Base-by-base conservation (phyloP, 2,113 vertebrate species). In the Callipepla squamata region DNA sequence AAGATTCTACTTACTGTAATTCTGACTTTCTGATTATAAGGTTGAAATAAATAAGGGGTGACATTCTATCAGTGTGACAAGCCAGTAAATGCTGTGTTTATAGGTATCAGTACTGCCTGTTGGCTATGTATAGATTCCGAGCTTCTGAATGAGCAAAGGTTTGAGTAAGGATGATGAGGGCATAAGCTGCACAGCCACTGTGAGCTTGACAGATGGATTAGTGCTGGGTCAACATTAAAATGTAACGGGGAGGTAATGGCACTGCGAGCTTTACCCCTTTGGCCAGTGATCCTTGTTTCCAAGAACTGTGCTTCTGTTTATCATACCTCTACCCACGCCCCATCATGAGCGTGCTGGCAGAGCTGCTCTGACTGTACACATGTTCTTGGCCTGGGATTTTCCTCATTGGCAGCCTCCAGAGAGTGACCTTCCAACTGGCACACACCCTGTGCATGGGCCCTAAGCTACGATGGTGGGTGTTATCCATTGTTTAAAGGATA, bases 21-120 rank as follows among this genome's bases (percentile, higher is more conserved):
- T 87, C 85, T 94, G 61, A 77, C 78, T 91, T 95, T 73, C 53
- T 86, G 89, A 92, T 95, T 92, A 90, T 73, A 94, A 85, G 86
- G 78, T 74, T 96, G 82, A 59, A 72, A 91, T 85, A 82, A 96
- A 94, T 92, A 87, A 65, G 21, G 42, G 14, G 38, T 76, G 83
- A n/a, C 88, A 85, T 87, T 95, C 92, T 73, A 84, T 70, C 90
- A 86, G 50, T 25, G 40, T 91, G 78, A 95, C 91, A 92, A 87
- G 38, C 25, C 48, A 20, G 51, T 68, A 87, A 85, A 57, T 70
- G 67, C 70, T 28, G 15, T 80, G 68, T 97, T 91, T 93, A 25
- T 76, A 59, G 85, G 30, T 85, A 53, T 34, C 22, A 20, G 45
- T 42, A 40, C 63, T 85, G 68, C 38, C 80, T 87, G 42, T 88